These are phyloP conservation scores for Drosophila anomelani DNA, from an alignment of 2,888 invertebrate species.

Conservation along the genomic window DNA sequence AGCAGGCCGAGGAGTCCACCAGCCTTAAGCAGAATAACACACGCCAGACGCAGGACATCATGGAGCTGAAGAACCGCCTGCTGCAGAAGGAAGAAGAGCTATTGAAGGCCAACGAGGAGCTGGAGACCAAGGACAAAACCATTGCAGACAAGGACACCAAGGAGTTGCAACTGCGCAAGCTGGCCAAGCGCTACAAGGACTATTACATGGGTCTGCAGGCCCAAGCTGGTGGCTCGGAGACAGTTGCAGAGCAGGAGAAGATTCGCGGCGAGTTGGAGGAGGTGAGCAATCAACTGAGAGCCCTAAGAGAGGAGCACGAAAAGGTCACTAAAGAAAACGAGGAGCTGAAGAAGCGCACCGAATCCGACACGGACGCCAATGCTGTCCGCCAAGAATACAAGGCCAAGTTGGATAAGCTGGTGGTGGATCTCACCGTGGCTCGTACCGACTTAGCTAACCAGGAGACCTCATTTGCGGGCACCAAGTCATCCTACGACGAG, in stretches of 20 bases:
- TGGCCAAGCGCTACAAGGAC: conserved; percentile 96
- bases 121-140: conserved; percentile 88
- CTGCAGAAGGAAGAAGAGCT: conserved; percentile 87
- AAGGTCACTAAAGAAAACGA: conserved; percentile 86
- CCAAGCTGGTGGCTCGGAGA: conserved; percentile 70
- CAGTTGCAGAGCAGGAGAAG: conserved; percentile 84
- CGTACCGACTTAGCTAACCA: conserved; percentile 86
- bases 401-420: conserved; percentile 72
- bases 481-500: conserved; percentile 90
- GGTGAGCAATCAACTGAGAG: conserved; percentile 84
- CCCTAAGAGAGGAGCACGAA: conserved; percentile 58
- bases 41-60: conserved; percentile 87
- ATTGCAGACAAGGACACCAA: conserved; percentile 89
- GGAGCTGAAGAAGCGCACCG: conserved; percentile 88
- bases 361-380: conserved; percentile 89
- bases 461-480: conserved; percentile 86
- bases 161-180: conserved; percentile 91
- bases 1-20: conserved; percentile 88
- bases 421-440: conserved; percentile 86
- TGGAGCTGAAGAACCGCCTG: conserved; percentile 87
- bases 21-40: conserved; percentile 87
- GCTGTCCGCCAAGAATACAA: conserved; percentile 90
- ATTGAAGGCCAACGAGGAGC: conserved; percentile 88
- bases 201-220: conserved; percentile 90
- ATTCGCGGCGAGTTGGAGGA: conserved; percentile 85